Conservation (phyloP, 2,113 vertebrate species). For the Eulacestoma nigropectus region DNA sequence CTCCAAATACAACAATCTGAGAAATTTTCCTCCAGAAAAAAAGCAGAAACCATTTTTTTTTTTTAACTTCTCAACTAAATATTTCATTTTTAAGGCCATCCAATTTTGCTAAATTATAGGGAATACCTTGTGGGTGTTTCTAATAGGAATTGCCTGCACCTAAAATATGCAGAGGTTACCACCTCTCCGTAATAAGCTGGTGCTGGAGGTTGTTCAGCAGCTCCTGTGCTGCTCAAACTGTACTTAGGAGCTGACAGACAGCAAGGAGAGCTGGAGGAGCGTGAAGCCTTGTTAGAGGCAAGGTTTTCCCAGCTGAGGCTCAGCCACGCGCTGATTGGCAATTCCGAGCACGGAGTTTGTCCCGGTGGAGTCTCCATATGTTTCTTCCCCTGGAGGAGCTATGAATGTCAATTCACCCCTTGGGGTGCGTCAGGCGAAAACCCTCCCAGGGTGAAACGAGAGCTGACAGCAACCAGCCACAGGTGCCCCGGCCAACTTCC, state of each 20-base stretch:
- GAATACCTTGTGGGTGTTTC: neutral
- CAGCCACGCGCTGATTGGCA: constrained; percentile 29
- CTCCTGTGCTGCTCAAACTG: neutral
- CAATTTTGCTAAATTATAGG: neutral
- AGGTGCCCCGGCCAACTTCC: constrained; percentile 8
- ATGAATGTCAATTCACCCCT: constrained; percentile 68
- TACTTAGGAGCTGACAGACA: constrained; percentile 58
- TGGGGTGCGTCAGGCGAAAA: constrained; percentile 30
- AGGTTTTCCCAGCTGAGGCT: constrained; percentile 64
- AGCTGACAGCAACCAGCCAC: constrained; percentile 58
- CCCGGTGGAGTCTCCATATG: constrained; percentile 60
- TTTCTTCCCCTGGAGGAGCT: constrained; percentile 56
- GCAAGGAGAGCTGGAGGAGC: constrained; percentile 49
- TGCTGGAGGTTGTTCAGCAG: neutral
- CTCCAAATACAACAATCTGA: neutral
- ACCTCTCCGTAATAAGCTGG: neutral
- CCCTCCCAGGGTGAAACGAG: constrained; percentile 45
- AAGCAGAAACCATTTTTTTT: neutral
- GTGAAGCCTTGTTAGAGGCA: constrained; percentile 59
- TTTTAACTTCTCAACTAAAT: neutral
- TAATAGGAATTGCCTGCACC: neutral
- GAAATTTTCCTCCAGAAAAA: neutral
- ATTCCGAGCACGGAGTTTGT: constrained; percentile 29
- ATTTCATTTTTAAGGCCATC: neutral
- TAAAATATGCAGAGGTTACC: constrained; percentile 19